Conservation (phyloP, 2,113 vertebrate genomes). For the Pan paniscus region DNA sequence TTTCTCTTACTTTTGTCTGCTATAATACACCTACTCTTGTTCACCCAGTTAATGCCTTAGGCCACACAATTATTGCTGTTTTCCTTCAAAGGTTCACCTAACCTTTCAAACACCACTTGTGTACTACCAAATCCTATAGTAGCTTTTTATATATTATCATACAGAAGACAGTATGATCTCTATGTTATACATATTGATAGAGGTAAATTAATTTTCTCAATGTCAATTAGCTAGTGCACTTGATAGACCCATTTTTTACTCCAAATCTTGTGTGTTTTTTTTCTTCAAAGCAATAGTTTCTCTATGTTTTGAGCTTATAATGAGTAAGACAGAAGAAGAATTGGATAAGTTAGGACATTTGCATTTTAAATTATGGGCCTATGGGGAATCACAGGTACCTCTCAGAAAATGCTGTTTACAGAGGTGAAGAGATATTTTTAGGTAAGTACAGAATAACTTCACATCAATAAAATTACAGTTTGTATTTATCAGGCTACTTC, state of each 20-base stretch:
- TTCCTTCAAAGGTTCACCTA: neutral
- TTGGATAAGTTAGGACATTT: neutral
- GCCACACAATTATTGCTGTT: neutral
- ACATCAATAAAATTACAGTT: neutral
- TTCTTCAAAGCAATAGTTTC: neutral
- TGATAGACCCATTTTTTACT: neutral
- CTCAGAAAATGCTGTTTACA: neutral
- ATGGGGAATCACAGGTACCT: neutral
- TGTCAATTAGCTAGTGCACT: neutral
- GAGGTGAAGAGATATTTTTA: neutral
- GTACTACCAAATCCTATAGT: neutral
- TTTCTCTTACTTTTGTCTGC: neutral
- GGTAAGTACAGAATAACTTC: neutral
- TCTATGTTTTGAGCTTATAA: neutral
- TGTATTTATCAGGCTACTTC: neutral
- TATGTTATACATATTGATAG: neutral
- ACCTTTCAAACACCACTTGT: neutral
- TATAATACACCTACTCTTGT: neutral
- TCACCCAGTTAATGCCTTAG: neutral
- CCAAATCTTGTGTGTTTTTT: accelerated
- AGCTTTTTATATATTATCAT: neutral
- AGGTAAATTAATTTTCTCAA: neutral
- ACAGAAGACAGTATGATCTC: neutral
- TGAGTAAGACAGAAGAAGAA: neutral
- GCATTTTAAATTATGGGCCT: neutral